Evolutionary conservation across 1,140 invertebrate genomes (phyloP).

Genomic region (Tetragnatha versicolor): DNA sequence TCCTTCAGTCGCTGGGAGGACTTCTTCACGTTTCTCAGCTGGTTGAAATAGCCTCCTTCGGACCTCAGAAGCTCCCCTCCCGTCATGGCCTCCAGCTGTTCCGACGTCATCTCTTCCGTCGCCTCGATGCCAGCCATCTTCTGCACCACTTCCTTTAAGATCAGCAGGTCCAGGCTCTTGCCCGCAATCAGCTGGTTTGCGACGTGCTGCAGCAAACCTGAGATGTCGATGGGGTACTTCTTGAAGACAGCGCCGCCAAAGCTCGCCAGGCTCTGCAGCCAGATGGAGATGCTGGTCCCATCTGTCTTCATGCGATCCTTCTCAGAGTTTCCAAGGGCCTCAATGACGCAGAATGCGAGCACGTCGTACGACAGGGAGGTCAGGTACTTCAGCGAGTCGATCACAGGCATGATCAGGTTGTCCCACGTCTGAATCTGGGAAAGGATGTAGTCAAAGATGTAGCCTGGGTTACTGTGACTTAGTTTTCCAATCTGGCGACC

Average conservation of each 20-base stretch:
- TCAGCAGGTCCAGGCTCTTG: slow-evolving; percentile 93
- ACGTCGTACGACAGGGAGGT: slow-evolving; percentile 96
- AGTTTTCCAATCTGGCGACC: slow-evolving; percentile 95
- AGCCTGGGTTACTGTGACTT: slow-evolving; percentile 92
- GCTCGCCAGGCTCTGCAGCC: slow-evolving; percentile 90
- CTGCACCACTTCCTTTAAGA: slow-evolving; percentile 97
- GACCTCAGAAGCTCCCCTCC: slow-evolving; percentile 94
- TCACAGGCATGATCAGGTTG: slow-evolving; percentile 94
- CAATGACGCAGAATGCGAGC: slow-evolving; percentile 91
- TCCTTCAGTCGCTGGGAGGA: slow-evolving; percentile 96
- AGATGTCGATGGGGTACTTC: slow-evolving; percentile 96
- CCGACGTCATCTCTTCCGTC: slow-evolving; percentile 93
- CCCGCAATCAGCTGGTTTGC: slow-evolving; percentile 96
- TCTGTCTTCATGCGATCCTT: slow-evolving; percentile 83
- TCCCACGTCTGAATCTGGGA: slow-evolving; percentile 96
- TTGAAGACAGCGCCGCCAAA: slow-evolving; percentile 96
- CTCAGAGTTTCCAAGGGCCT: slow-evolving; percentile 77
- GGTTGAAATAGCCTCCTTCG: slow-evolving; percentile 96
- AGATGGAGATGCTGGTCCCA: slow-evolving; percentile 91
- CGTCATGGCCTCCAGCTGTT: slow-evolving; percentile 94
- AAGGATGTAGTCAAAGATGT: slow-evolving; percentile 94
- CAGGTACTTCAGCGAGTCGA: slow-evolving; percentile 96
- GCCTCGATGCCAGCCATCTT: slow-evolving; percentile 99
- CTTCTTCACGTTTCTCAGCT: slow-evolving; percentile 95
- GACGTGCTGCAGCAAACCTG: slow-evolving; percentile 94